Evolutionary conservation across 2,797 vertebrate genomes (phyloP), one percentile per base, ranked within the genome.

Genomic region (Sandelia bainsii): DNA sequence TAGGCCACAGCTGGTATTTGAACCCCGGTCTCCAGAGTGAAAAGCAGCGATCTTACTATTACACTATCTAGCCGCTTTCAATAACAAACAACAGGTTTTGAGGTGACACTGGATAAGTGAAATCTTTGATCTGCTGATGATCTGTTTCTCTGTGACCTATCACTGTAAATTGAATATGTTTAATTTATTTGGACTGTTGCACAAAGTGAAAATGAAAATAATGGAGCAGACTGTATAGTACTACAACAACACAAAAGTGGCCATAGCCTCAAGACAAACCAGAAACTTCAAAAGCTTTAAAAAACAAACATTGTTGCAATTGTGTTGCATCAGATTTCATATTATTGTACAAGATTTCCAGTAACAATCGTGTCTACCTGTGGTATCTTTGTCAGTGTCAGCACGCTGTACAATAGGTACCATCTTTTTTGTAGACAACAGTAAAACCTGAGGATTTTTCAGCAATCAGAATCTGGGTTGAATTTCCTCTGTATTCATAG

Each of bases 301-400:
- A 62, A 78, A 19, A 39, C 29, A 13, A 17, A 16, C 40, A 45
- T 44, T 58, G 53, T 56, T 74, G 64, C 59, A 67, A 62, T 62
- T 54, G 46, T 58, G 40, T 82, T 74, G 56, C 65, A 62, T 44
- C 0, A 13, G 53, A 64, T 49, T 71, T 45, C 64, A 52, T 74
- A 72, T 40, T 48, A 42, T 56, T 61, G 48, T 50, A 19, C 32
- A 66, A 56, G 9, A 45, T 57, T 69, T 50, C n/a, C 40, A 64
- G 27, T 52, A 69, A 53, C 17, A 54, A 54, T 23, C 40, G 61
- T 19, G 5, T 44, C 17, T 37, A 23, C 29, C 13, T 12, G 22
- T 40, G 4, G 45, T 63, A 46, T 56, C 25, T 75, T 54, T 44
- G 59, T 64, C 50, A 74, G 20, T 59, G 69, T 71, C 49, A 42